Evolutionary conservation across 2,113 vertebrate species (phyloP).

Genomic region (Panthera tigris): DNA sequence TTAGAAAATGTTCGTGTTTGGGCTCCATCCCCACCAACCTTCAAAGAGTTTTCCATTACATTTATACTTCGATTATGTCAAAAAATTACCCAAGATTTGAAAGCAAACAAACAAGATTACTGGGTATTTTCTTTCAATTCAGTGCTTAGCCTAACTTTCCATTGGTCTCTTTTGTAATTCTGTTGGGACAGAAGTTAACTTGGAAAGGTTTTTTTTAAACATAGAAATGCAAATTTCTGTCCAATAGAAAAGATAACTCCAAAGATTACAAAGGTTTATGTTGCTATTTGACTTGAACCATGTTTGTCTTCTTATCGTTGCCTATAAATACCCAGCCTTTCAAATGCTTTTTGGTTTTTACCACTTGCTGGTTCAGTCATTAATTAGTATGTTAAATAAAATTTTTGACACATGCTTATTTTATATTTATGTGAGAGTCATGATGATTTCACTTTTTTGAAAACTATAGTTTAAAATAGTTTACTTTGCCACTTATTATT

Average conservation of each 20-base stretch:
- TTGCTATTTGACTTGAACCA: neutral
- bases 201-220: neutral
- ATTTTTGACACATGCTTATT: neutral
- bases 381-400: neutral
- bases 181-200: neutral
- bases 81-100: neutral
- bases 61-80: neutral
- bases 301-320: neutral
- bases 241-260: neutral
- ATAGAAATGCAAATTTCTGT: neutral
- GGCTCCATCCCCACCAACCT: neutral
- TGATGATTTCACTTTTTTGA: neutral
- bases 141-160: neutral
- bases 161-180: neutral
- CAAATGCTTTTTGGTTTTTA: neutral
- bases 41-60: neutral
- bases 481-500: neutral
- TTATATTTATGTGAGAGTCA: neutral
- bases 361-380: neutral
- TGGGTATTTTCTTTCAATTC: neutral
- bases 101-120: neutral
- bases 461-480: neutral
- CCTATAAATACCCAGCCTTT: neutral
- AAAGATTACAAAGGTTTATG: neutral
- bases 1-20: neutral